Conservation (phyloP, 1,140 invertebrate species). For the Campoletis sonorensis region DNA sequence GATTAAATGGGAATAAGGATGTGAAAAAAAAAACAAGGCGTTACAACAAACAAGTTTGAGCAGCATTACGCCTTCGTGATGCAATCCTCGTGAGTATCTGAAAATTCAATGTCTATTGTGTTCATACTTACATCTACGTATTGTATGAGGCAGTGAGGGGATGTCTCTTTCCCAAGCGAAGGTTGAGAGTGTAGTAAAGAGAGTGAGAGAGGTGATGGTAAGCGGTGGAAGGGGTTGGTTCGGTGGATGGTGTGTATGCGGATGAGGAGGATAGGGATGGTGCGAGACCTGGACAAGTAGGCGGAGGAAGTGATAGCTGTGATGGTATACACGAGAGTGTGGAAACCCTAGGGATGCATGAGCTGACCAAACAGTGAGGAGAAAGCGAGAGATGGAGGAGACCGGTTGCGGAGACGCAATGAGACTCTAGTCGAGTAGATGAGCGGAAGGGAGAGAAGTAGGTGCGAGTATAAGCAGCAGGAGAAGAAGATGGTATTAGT, state of each 20-base stretch:
- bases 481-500: conserved; percentile 59
- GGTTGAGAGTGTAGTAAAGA: conserved; percentile 71
- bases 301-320: conserved; percentile 11
- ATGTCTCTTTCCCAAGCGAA: conserved; percentile 71
- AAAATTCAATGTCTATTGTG: conserved; percentile 48
- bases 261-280: not conserved
- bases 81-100: conserved; percentile 63
- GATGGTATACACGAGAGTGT: conserved; percentile 46
- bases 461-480: conserved; percentile 54
- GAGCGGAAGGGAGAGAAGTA: conserved; percentile 39
- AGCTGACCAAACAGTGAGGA: conserved; percentile 39
- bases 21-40: not conserved
- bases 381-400: conserved; percentile 16
- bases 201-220: conserved; percentile 47
- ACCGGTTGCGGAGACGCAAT: conserved; percentile 31
- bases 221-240: not conserved
- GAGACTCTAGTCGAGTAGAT: conserved; percentile 8
- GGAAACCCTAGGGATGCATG: conserved; percentile 48
- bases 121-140: conserved; percentile 45
- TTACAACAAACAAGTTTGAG: not conserved
- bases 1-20: not conserved
- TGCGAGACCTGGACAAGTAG: conserved; percentile 11
- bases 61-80: conserved; percentile 64
- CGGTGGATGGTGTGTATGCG: not conserved
- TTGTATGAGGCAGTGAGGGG: conserved; percentile 51